These are phyloP conservation scores for Danio choprae DNA, from an alignment of 2,797 vertebrate species.

Conservation along the genomic window DNA sequence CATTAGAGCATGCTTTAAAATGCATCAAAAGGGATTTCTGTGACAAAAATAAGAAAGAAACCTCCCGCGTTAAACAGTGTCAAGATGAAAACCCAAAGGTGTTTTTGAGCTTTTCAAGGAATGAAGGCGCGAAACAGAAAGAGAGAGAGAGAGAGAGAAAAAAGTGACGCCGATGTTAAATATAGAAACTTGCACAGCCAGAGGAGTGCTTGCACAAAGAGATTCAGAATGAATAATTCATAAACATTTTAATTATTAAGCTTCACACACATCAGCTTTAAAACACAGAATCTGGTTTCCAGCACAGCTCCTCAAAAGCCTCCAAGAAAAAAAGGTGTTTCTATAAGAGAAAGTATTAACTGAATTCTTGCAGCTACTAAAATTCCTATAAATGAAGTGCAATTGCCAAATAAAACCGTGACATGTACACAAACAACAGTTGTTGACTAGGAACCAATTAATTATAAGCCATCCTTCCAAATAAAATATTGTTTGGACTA, in stretches of 20 bases:
- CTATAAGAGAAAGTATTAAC: slow-evolving; percentile 41
- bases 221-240: slow-evolving; percentile 78
- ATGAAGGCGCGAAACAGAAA: slow-evolving; percentile 7
- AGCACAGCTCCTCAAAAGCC: slow-evolving; percentile 46
- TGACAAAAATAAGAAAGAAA: slow-evolving; percentile 32
- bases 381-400: slow-evolving; percentile 9
- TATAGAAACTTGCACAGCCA: slow-evolving; percentile 72
- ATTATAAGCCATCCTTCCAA: not conserved
- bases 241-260: slow-evolving; percentile 75
- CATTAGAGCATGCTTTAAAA: slow-evolving; percentile 9
- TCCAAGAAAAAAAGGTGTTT: slow-evolving; percentile 41
- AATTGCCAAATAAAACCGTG: slow-evolving; percentile 22
- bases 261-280: slow-evolving; percentile 57
- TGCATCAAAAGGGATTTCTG: slow-evolving; percentile 11
- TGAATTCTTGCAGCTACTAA: not conserved
- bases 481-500: not conserved
- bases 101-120: slow-evolving; percentile 21
- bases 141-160: not conserved
- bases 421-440: not conserved
- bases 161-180: slow-evolving; percentile 68
- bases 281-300: slow-evolving; percentile 57
- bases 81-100: slow-evolving; percentile 33
- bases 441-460: slow-evolving; percentile 9
- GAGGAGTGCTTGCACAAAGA: slow-evolving; percentile 62
- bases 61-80: slow-evolving; percentile 19